Conservation (phyloP, 2,113 vertebrate species). For the Bubo bubo region DNA sequence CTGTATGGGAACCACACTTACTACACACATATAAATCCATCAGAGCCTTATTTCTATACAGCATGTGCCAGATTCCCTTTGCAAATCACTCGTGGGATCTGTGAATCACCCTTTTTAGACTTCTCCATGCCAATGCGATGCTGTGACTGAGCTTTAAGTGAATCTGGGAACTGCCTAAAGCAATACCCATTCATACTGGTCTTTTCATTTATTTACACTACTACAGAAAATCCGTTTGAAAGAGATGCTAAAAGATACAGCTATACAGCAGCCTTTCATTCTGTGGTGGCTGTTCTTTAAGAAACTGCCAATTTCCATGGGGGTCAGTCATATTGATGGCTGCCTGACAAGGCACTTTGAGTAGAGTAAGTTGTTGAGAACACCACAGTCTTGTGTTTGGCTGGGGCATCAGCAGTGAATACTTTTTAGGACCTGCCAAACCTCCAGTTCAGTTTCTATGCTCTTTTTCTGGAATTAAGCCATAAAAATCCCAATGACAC, state of each 20-base stretch:
- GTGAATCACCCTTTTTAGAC: constrained; percentile 34
- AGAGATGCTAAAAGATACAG: constrained; percentile 36
- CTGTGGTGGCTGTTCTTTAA: constrained; percentile 21
- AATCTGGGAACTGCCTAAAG: constrained; percentile 56
- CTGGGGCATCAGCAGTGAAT: constrained; percentile 18
- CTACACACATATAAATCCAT: neutral
- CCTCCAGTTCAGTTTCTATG: constrained; percentile 16
- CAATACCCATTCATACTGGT: constrained; percentile 11
- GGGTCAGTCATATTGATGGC: constrained; percentile 38
- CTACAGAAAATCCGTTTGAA: constrained; percentile 31
- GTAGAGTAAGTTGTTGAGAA: constrained; percentile 25
- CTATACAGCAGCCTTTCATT: constrained; percentile 5
- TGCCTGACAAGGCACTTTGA: constrained; percentile 33
- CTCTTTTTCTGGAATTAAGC: neutral
- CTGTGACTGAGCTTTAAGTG: constrained; percentile 28
- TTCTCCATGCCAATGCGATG: neutral
- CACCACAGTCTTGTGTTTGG: constrained; percentile 16
- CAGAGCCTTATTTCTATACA: neutral
- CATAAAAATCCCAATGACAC: constrained; percentile 45
- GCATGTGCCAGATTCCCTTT: constrained; percentile 8
- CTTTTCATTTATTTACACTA: constrained; percentile 49
- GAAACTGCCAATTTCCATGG: constrained; percentile 19
- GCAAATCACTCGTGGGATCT: constrained; percentile 23
- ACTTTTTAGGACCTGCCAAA: constrained; percentile 32
- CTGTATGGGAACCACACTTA: neutral